Conservation (phyloP, 1,140 invertebrate species). For the Monomorium pharaonis region DNA sequence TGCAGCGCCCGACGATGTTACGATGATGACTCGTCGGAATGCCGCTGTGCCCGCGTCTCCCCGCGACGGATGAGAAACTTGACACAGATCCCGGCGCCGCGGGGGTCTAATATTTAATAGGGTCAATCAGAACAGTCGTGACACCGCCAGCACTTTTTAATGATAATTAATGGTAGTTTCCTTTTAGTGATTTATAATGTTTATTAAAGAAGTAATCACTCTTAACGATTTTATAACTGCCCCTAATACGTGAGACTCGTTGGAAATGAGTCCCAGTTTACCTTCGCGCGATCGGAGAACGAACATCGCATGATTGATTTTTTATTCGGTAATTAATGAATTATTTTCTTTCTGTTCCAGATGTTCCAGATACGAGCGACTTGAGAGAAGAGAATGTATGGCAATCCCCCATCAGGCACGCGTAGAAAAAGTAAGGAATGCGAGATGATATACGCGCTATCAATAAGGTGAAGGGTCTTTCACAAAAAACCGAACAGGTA, state of each 20-base stretch:
- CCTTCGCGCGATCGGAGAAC: not conserved
- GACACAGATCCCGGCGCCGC: constrained; percentile 31
- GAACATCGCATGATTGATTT: not conserved
- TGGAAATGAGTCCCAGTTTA: no score
- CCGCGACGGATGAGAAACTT: constrained; percentile 23
- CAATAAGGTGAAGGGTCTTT: not conserved
- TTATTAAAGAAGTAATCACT: not conserved
- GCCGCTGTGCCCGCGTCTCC: not conserved
- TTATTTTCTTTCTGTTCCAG: constrained; percentile 10
- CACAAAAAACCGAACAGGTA: not conserved
- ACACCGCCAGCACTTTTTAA: constrained; percentile 23
- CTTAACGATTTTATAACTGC: not conserved
- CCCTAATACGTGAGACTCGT: not conserved
- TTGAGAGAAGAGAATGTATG: not conserved
- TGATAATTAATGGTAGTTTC: constrained; percentile 20
- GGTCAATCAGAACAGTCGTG: constrained; percentile 36
- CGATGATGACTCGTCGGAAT: constrained; percentile 39
- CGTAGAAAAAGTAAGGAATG: not conserved
- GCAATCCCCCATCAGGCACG: not conserved
- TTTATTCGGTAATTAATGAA: not conserved
- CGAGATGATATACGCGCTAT: not conserved
- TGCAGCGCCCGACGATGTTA: constrained; percentile 11
- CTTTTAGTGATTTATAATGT: constrained; percentile 16
- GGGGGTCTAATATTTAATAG: constrained; percentile 46
- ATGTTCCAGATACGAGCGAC: not conserved